Base-by-base conservation (phyloP, 1,140 invertebrate genomes). In the Temnothorax nylanderi region DNA sequence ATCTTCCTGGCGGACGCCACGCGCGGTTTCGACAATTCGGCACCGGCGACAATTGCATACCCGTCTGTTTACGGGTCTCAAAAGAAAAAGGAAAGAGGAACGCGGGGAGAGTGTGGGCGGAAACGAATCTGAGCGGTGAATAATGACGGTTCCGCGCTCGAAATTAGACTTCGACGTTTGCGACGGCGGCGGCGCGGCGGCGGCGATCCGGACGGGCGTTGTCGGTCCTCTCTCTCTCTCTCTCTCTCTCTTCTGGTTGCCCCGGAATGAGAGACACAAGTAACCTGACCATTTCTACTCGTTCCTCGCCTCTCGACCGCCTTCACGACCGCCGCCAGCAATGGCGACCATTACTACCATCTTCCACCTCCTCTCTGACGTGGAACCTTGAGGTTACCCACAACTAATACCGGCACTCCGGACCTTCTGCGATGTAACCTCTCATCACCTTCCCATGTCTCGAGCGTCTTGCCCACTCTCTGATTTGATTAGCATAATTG, bases 401-500 rank as follows among this genome's bases (percentile, higher is more conserved):
- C 91, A 71, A 92, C 93, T 94, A 94, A 94, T 95, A 93, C 92
- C 84, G 89, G 86, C 91, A 93, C 93, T 94, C 85, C 88, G 82
- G 67, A 60, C 85, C 71, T 77, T 88, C 87, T 75, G 88, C 90
- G 87, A 93, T 89, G 89, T 92, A 92, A 92, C 92, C 94, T 92
- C 91, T 94, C 91, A 94, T 94, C 92, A 94, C 87, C 86, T 89
- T 89, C 54, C 77, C 90, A 75, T 91, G 91, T 92, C 92, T 81
- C 86, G 77, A 89, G 72, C 87, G 81, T 89, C 91, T 93, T 92
- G 90, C 89, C 90, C 90, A 90, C 88, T 89, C 86, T 87, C 93
- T 95, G 90, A 94, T 94, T 94, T 93, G 91, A 94, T 95, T 95
- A 93, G 88, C 91, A 92, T 93, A 94, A 95, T 95, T 94, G 91